These are phyloP conservation scores for Leptestheria dahalacensis DNA, from an alignment of 1,140 invertebrate species.

Conservation along the genomic window DNA sequence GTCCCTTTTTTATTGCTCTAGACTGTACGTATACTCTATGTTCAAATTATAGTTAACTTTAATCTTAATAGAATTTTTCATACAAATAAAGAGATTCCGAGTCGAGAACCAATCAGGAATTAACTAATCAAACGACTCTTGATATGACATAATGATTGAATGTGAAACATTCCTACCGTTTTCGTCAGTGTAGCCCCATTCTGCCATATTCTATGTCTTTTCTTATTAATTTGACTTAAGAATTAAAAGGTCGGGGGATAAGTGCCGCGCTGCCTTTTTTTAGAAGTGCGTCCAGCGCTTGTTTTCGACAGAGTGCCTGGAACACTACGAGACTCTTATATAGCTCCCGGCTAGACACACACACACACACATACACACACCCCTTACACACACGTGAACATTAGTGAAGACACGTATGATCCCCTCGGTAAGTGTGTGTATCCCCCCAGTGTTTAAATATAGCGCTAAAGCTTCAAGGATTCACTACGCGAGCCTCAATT, in stretches of 20 bases:
- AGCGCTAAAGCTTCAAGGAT: not conserved
- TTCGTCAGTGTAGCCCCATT: not conserved
- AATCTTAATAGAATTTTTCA: too few relatives aligned
- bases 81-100: too few relatives aligned
- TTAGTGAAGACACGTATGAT: not conserved
- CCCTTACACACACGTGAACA: not conserved
- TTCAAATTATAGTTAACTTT: too few relatives aligned
- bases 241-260: not conserved
- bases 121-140: not conserved
- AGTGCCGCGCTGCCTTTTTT: not conserved
- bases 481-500: not conserved
- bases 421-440: not conserved
- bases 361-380: not conserved
- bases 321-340: not conserved
- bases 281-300: not conserved
- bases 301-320: too few relatives aligned
- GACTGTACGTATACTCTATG: too few relatives aligned
- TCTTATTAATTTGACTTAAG: not conserved
- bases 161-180: not conserved
- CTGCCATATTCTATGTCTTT: not conserved
- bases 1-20: too few relatives aligned
- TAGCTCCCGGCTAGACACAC: not conserved
- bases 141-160: not conserved
- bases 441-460: not conserved
- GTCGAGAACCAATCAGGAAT: not conserved